Evolutionary conservation across 2,888 invertebrate genomes (phyloP).

Genomic region (Melolontha melolontha): DNA sequence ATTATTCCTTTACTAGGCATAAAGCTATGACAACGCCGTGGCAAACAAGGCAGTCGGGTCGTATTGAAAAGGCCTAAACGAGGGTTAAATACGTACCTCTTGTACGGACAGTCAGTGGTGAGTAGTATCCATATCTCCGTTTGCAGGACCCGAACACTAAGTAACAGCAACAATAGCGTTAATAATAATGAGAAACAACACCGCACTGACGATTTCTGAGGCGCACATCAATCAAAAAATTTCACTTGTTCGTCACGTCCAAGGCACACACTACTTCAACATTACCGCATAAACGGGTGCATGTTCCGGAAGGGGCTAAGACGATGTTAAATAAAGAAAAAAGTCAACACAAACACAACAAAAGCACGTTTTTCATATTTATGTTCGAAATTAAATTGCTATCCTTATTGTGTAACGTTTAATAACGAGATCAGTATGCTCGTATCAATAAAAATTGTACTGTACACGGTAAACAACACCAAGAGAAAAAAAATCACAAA

Average conservation of each 20-base stretch:
- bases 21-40: slow-evolving; percentile 40
- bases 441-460: slow-evolving; percentile 20
- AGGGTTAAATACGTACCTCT: slow-evolving; percentile 25
- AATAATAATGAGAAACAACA: slow-evolving; percentile 18
- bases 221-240: slow-evolving; percentile 35
- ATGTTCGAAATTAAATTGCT: neutral
- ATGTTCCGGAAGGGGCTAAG: neutral
- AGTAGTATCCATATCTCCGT: slow-evolving; percentile 24
- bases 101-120: slow-evolving; percentile 1
- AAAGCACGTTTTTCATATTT: slow-evolving; percentile 8
- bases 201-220: slow-evolving; percentile 7
- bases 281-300: neutral
- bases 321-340: neutral
- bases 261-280: slow-evolving; percentile 25
- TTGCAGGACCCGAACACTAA: neutral
- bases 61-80: slow-evolving; percentile 20
- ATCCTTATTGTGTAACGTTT: neutral
- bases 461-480: slow-evolving; percentile 1
- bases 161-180: slow-evolving; percentile 9
- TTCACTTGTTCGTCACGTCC: slow-evolving; percentile 33
- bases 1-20: neutral
- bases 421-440: neutral
- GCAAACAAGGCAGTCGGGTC: slow-evolving; percentile 22
- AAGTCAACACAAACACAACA: slow-evolving; percentile 9
- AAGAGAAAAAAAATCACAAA: slow-evolving; percentile 38